Conservation (phyloP, 37 sponge, comb jelly and placozoan species). For the Lycopodina hypogea region DNA sequence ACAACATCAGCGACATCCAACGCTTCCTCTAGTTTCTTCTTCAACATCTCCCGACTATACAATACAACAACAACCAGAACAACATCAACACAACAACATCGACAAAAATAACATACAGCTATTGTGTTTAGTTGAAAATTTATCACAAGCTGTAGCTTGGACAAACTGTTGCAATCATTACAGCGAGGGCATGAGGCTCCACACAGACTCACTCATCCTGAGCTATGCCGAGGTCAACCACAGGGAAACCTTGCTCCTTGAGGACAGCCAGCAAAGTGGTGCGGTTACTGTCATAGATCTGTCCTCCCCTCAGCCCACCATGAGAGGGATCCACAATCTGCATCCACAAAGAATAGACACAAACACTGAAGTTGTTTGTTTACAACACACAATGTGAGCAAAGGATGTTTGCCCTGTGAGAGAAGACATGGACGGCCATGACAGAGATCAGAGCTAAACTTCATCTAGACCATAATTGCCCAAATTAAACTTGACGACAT, state of each 20-base stretch:
- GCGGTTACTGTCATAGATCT: conserved; percentile 89
- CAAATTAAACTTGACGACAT: too few species aligned
- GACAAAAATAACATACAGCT: neutral
- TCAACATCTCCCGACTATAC: conserved; percentile 55
- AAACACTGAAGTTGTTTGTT: too few species aligned
- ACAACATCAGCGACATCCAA: conserved; percentile 74
- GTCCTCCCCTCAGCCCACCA: conserved; percentile 55
- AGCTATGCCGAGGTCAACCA: conserved; percentile 75
- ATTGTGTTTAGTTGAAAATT: neutral
- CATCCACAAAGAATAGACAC: neutral
- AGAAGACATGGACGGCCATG: too few species aligned
- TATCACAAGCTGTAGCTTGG: too few species aligned
- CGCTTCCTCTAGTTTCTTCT: conserved; percentile 23
- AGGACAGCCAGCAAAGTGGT: conserved; percentile 56
- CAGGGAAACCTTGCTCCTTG: conserved; percentile 48
- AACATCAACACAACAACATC: neutral
- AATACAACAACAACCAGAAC: neutral
- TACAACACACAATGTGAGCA: too few species aligned
- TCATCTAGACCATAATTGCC: too few species aligned
- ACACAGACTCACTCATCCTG: conserved; percentile 40
- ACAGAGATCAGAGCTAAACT: too few species aligned
- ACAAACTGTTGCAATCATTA: too few species aligned
- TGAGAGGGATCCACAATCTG: conserved; percentile 57
- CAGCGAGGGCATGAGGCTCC: too few species aligned
- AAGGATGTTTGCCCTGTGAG: too few species aligned